Evolutionary conservation across 2,113 vertebrate species (phyloP), one percentile per base, ranked within the genome.

Genomic region (Girardinichthys multiradiatus): DNA sequence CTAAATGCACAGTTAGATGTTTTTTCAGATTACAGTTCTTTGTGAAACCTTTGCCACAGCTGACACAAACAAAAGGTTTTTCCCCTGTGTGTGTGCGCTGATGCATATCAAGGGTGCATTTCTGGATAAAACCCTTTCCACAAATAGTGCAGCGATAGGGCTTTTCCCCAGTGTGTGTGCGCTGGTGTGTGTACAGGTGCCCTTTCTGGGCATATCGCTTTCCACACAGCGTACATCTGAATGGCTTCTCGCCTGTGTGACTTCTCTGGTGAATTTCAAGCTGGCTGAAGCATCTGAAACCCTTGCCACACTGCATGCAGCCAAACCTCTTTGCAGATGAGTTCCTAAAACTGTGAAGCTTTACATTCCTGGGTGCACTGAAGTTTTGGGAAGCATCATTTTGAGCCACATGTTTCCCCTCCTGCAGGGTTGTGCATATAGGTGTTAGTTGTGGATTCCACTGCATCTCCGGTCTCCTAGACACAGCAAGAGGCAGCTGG

Each of bases 61-160:
- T 90, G 10, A 80, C 64, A 72, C 93, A 94, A 70, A 91, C 82
- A 79, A 92, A 94, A 29, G 94, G 93, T 71, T 93, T 94, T 77
- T 94, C 94, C 76, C 94, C 94, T 0, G 93, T 94, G 90, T 94
- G 94, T 45, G 93, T 94, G 7, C 92, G 91, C 85, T 93, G 91
- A 77, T 94, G 94, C 94, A 94, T 94, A 64, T 94, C 94, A 1
- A 94, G 89, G 27, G 94, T 94, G 77, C 94, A 94, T 80, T 94
- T 94, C 84, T 94, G 94, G 73, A 94, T 94, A n/a, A 94, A 94
- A 24, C 92, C 93, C 81, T 94, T 94, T 51, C 91, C 93, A 66
- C 94, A 94, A 76, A 93, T 68, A 9, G 87, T 82, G 83, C 94
- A 94, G 19, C 91, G 87, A 61, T 94, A 94, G 0, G 93, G 94